Percentiles rank a stretch among this genome's conserved stretches.
phyloP scores from a whole-genome alignment of 2,113 vertebrate species.

The Scytalopus superciliaris region DNA sequence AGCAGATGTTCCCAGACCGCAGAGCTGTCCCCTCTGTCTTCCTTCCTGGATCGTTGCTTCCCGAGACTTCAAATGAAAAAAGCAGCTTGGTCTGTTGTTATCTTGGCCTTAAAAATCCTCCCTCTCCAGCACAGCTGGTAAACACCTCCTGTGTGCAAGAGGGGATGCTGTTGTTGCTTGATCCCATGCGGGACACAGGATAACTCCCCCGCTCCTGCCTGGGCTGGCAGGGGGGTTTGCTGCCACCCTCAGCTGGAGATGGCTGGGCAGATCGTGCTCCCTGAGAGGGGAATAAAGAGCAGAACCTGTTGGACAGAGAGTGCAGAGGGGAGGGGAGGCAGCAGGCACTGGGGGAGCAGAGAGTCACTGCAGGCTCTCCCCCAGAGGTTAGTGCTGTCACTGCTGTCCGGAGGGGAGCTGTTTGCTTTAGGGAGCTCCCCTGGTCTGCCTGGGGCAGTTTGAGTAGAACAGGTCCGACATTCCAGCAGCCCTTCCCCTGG shows the following conservation, averaged over 20 bases:
- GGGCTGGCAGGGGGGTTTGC: constrained; percentile 62
- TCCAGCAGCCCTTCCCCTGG: neutral
- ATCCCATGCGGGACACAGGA: rapidly evolving
- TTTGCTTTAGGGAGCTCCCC: neutral
- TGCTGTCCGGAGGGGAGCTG: neutral
- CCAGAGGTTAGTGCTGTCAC: too few species aligned
- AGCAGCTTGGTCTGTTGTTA: neutral
- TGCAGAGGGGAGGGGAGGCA: constrained; percentile 3
- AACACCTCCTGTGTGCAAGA: neutral
- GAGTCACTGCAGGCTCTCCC: neutral
- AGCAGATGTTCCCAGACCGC: neutral
- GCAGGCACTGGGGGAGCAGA: neutral
- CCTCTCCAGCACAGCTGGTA: neutral
- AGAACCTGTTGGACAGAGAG: constrained; percentile 86
- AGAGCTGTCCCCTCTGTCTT: neutral
- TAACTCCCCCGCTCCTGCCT: neutral
- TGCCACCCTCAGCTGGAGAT: constrained; percentile 75
- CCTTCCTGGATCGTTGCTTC: neutral
- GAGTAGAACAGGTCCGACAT: neutral
- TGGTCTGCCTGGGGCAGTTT: neutral
- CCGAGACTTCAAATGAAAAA: neutral
- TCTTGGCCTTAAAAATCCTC: neutral
- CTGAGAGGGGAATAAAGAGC: constrained; percentile 72
- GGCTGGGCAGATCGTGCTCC: constrained; percentile 72
- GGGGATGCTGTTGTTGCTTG: neutral